A percentile compares a stretch with the other conserved stretches of the same genome.
phyloP scores from a whole-genome alignment of 1,140 invertebrate genomes.

The Odontomachus brunneus region DNA sequence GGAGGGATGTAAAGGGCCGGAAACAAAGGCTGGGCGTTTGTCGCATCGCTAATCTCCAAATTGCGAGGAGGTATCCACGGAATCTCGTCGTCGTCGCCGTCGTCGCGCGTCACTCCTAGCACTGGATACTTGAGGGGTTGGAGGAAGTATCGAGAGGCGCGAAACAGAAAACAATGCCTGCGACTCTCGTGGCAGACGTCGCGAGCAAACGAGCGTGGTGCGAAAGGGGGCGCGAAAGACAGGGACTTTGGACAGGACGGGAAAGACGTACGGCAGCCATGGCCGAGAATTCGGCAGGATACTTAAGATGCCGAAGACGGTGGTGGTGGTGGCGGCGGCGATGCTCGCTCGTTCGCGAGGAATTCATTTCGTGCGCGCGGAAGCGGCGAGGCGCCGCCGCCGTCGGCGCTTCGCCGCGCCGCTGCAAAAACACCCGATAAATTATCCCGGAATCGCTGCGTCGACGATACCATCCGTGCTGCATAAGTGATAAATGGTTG shows the following conservation, averaged over 20 bases:
- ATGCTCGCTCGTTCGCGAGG: conserved; percentile 20
- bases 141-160: not conserved
- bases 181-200: not conserved
- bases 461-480: conserved; percentile 57
- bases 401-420: conserved; percentile 22
- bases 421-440: conserved; percentile 57
- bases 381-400: conserved; percentile 49
- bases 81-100: not conserved
- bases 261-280: conserved; percentile 21
- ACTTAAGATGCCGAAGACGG: conserved; percentile 42
- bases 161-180: not conserved
- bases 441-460: conserved; percentile 57
- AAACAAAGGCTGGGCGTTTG: conserved; percentile 13
- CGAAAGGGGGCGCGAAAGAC: not conserved
- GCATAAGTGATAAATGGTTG: conserved; percentile 60
- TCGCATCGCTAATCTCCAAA: conserved; percentile 37
- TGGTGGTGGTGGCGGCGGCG: not conserved
- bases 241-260: conserved; percentile 12
- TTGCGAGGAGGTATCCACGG: not conserved
- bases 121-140: not conserved
- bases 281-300: conserved; percentile 29
- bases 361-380: conserved; percentile 51
- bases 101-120: not conserved
- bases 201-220: conserved; percentile 5
- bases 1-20: not conserved